Evolutionary conservation across 2,797 vertebrate species (phyloP).

Genomic region (Pelochelys cantorii): DNA sequence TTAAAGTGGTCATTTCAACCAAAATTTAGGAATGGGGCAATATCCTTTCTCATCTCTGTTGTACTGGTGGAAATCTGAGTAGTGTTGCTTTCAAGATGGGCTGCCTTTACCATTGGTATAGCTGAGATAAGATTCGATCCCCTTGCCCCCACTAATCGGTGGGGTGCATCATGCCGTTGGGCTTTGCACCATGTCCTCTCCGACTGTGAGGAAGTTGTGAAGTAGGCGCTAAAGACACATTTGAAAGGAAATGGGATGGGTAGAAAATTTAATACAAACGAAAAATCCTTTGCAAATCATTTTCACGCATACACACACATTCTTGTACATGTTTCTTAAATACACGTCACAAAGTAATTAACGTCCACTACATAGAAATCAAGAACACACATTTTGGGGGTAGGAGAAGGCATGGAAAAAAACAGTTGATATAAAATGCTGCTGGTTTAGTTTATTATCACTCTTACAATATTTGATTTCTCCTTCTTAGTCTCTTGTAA

Average conservation of each 20-base stretch:
- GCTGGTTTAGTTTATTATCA: background rate
- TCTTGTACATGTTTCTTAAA: background rate
- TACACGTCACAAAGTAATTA: background rate
- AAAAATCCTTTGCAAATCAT: rapidly evolving
- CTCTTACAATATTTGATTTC: background rate
- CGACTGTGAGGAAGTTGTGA: background rate
- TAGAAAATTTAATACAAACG: background rate
- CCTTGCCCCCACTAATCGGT: rapidly evolving
- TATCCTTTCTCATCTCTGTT: background rate
- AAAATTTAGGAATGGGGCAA: background rate
- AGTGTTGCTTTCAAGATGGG: rapidly evolving
- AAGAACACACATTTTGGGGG: background rate
- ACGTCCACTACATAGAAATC: background rate
- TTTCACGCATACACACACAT: rapidly evolving
- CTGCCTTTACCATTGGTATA: rapidly evolving
- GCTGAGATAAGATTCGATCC: rapidly evolving
- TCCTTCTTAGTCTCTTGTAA: background rate
- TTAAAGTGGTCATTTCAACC: background rate
- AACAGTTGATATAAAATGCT: background rate
- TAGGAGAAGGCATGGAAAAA: background rate
- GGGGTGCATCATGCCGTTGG: rapidly evolving
- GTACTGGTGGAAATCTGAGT: background rate
- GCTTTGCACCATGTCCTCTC: background rate
- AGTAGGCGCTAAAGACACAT: rapidly evolving
- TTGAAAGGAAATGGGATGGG: rapidly evolving